Evolutionary conservation across 2,888 invertebrate species (phyloP), one percentile per base, ranked within the genome.

Genomic region (Stegophylla sp.): DNA sequence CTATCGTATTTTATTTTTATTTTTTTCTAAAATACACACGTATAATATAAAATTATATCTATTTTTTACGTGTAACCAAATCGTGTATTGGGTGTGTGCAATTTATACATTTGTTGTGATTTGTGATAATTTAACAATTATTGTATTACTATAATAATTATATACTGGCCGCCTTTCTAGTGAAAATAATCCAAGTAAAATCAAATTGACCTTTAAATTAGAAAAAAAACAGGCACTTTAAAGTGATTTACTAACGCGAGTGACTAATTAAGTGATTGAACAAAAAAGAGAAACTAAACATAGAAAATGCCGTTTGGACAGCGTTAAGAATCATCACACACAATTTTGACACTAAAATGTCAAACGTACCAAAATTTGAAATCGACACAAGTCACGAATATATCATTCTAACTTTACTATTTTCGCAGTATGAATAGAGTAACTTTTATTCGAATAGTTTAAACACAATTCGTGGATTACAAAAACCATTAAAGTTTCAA

Each of bases 41-140:
- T 64, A 63, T 67, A 26, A 23, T 41, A 63, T 20, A 45, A 26
- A 56, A 56, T 45, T 59, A 45, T 73, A 15, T 59, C 26, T 73
- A 73, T 72, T 73, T 73, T 72, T 59, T 59, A 73, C n/a, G 73
- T 59, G 59, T 73, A 45, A 73, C n/a, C 17, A 72, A 56, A 72
- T 72, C 12, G 59, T 73, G 10, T 23, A 15, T 10, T 9, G 73
- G 7, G n/a, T 26, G 73, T 73, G 59, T 59, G 45, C 45, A 51
- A n/a, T 45, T n/a, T 45, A 41, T 64, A 61, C 13, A 71, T 26
- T 53, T 71, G 51, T 59, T 73, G 73, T 73, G 73, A 73, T 73
- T 72, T 72, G 56, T 56, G 43, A 73, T 73, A 59, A 73, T 59
- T 73, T n/a, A n/a, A n/a, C n/a, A n/a, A n/a, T 59, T 56, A 45